Percentiles rank a stretch among this genome's conserved stretches.
Evolutionary conservation across 2,797 vertebrate genomes (phyloP).

Genomic region (Amblyopsis hoosieri): DNA sequence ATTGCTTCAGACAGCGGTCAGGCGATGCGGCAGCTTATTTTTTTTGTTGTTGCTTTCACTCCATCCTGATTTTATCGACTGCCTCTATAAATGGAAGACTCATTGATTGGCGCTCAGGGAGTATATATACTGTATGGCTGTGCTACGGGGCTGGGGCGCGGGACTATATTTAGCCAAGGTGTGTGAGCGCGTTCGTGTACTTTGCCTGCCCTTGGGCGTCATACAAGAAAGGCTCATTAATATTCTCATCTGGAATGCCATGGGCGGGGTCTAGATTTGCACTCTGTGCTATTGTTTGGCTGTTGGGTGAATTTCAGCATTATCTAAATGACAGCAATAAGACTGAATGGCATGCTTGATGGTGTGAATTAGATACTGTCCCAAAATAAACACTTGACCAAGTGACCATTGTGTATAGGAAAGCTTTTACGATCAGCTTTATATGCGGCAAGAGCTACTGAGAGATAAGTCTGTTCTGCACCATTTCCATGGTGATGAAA

Average conservation of each 20-base stretch:
- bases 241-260: conserved; percentile 35
- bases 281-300: not conserved
- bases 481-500: conserved; percentile 28
- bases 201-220: not conserved
- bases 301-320: conserved; percentile 18
- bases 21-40: conserved; percentile 21
- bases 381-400: too few species aligned
- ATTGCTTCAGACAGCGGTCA: conserved; percentile 38
- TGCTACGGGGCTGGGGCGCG: conserved; percentile 2
- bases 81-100: conserved; percentile 57
- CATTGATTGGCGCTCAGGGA: conserved; percentile 45
- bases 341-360: too few species aligned
- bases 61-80: conserved; percentile 45
- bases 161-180: not conserved
- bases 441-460: not conserved
- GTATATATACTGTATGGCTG: conserved; percentile 25
- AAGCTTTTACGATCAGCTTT: too few species aligned
- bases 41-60: conserved; percentile 11
- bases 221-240: conserved; percentile 21
- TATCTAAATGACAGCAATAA: too few species aligned
- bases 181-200: too few species aligned
- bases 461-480: not conserved
- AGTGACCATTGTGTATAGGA: too few species aligned
- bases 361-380: not conserved
- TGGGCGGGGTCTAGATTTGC: conserved; percentile 5